These are phyloP conservation scores for Plodia interpunctella DNA, from an alignment of 1,140 invertebrate genomes.

Conservation along the genomic window DNA sequence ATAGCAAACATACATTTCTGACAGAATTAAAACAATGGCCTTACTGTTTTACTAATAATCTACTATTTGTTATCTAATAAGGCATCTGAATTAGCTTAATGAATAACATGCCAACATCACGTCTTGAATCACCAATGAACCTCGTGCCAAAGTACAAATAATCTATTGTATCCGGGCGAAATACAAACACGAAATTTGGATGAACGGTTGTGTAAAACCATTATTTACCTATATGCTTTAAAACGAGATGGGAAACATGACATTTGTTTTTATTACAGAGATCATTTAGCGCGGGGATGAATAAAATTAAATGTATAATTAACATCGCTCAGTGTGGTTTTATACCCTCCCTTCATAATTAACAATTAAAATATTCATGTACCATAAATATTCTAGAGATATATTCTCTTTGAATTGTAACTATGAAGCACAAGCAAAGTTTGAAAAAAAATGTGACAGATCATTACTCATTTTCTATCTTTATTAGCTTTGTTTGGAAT, in stretches of 20 bases:
- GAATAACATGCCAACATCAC: no score
- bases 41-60: no score
- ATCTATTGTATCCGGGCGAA: no score
- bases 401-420: neutral
- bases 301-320: conserved; percentile 8
- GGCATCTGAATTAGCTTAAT: no score
- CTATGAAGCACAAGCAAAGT: neutral
- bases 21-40: no score
- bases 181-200: no score
- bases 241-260: neutral
- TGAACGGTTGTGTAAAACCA: no score
- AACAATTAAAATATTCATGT: neutral
- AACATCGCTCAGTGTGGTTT: neutral
- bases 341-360: neutral
- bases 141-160: no score
- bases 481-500: neutral
- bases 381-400: conserved; percentile 12
- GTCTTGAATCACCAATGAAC: no score
- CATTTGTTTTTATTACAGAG: conserved; percentile 1
- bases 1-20: no score
- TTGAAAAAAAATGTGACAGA: neutral
- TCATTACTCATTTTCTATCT: neutral
- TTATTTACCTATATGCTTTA: neutral
- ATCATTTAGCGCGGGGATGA: neutral
- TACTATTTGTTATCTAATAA: no score